Conservation (phyloP, 2,888 invertebrate species). For the Megamerina dolium region DNA sequence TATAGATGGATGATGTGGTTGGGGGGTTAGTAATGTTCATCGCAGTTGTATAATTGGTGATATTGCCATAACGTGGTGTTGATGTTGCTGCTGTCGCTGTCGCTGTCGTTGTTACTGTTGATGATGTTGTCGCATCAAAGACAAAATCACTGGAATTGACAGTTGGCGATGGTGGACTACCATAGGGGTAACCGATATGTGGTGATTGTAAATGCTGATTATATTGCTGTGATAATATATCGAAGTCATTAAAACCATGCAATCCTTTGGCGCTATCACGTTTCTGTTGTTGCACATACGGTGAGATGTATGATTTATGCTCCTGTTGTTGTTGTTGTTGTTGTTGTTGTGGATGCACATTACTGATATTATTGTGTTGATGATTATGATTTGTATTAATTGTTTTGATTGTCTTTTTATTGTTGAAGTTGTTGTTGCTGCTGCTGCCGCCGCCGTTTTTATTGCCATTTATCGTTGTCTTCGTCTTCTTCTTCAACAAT, state of each 20-base stretch:
- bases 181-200: slow-evolving; percentile 47
- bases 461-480: slow-evolving; percentile 10
- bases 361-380: slow-evolving; percentile 17
- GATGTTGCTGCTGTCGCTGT: slow-evolving; percentile 14
- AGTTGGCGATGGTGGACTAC: slow-evolving; percentile 47
- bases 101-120: slow-evolving; percentile 17
- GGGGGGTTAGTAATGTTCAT: background rate
- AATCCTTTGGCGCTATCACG: slow-evolving; percentile 42
- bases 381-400: slow-evolving; percentile 22
- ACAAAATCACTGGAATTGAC: slow-evolving; percentile 40
- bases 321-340: slow-evolving; percentile 20
- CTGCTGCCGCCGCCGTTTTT: slow-evolving; percentile 12
- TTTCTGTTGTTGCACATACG: slow-evolving; percentile 40
- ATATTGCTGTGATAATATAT: slow-evolving; percentile 46
- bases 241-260: slow-evolving; percentile 48
- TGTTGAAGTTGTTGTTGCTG: slow-evolving; percentile 10
- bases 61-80: slow-evolving; percentile 23
- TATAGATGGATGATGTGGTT: slow-evolving; percentile 15
- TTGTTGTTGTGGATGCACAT: slow-evolving; percentile 15
- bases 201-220: slow-evolving; percentile 44
- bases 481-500: slow-evolving; percentile 29
- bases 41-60: slow-evolving; percentile 18
- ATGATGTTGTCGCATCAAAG: slow-evolving; percentile 32
- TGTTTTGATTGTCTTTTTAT: slow-evolving; percentile 13
- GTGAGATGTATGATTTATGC: slow-evolving; percentile 30